These are phyloP conservation scores for Micromys minutus DNA, from an alignment of 2,113 vertebrate species.

Conservation along the genomic window DNA sequence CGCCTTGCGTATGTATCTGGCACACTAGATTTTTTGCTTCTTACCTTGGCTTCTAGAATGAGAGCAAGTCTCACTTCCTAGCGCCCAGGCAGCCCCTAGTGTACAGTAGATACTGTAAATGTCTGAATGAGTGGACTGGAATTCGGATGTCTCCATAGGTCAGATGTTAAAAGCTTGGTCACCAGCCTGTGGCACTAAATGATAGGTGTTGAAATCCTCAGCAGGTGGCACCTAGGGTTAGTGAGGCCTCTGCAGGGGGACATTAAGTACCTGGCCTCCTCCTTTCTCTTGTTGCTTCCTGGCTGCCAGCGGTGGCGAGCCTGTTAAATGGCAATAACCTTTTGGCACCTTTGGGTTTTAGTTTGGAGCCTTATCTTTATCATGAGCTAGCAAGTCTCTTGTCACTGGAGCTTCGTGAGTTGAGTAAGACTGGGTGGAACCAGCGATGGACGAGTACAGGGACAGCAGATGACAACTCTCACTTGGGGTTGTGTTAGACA, in stretches of 20 bases:
- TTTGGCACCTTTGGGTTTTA: background rate
- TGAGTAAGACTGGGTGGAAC: background rate
- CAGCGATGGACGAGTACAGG: background rate
- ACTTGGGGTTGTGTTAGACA: too few species aligned
- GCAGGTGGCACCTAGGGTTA: background rate
- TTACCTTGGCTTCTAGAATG: background rate
- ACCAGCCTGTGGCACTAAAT: background rate
- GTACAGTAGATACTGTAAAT: background rate
- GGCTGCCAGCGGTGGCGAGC: background rate
- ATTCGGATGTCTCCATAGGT: background rate
- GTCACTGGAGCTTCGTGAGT: background rate
- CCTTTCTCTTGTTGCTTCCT: background rate
- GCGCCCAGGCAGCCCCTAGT: background rate
- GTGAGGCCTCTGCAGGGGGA: background rate
- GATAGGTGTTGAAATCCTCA: background rate
- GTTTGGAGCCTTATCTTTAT: background rate
- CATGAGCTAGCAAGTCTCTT: background rate
- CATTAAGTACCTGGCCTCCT: background rate
- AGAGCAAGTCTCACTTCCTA: background rate
- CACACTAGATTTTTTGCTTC: background rate
- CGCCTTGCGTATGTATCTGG: background rate
- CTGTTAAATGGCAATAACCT: background rate
- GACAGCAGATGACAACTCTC: background rate
- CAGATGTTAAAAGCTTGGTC: background rate
- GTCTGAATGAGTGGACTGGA: background rate